Evolutionary conservation across 2,797 vertebrate genomes (phyloP), one percentile per base, ranked within the genome.

Genomic region (Chrysocyon brachyurus): DNA sequence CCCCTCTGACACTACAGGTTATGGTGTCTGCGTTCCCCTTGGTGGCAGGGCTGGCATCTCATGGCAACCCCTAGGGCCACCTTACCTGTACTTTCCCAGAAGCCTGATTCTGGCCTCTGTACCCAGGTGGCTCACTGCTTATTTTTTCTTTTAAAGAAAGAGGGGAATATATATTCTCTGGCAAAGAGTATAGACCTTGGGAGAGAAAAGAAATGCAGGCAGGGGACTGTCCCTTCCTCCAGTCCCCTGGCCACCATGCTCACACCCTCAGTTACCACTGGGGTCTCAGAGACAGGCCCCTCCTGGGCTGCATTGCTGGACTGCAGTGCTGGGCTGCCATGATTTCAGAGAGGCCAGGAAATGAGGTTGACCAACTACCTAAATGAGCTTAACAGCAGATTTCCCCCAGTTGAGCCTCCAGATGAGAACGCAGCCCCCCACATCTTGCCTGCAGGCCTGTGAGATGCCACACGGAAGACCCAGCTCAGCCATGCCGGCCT

Each of bases 81-180:
- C 36, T n/a, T 3, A 1, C 28, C 15, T 22, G 2, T 12, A 12
- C 54, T 19, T 78, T 64, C 33, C 72, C 12, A 0, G 1, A 17
- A 57, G 14, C 26, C 6, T 26, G 6, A 40, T n/a, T 81, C 12
- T 28, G 4, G 40, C n/a, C n/a, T 26, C 24, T 4, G 2, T 3
- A 12, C 22, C 2, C 0, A 12, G 21, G 26, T 0, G 0, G 16
- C 28, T 26, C 40, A 2, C 49, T 6, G 24, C 56, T 12, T 31
- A 17, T 52, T n/a, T 86, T 8, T 84, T 46, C 17, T 77, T 87
- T 33, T 70, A 66, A 75, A 54, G 8, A 26, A 84, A 54, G 15
- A 46, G 22, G 36, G 46, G 3, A 14, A 40, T 14, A 8, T 31
- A 10, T 22, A 40, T 14, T 14, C 86, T 14, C 26, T 61, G 17